These are phyloP conservation scores for Ladona fulva DNA, from an alignment of 1,140 invertebrate species.

Conservation along the genomic window DNA sequence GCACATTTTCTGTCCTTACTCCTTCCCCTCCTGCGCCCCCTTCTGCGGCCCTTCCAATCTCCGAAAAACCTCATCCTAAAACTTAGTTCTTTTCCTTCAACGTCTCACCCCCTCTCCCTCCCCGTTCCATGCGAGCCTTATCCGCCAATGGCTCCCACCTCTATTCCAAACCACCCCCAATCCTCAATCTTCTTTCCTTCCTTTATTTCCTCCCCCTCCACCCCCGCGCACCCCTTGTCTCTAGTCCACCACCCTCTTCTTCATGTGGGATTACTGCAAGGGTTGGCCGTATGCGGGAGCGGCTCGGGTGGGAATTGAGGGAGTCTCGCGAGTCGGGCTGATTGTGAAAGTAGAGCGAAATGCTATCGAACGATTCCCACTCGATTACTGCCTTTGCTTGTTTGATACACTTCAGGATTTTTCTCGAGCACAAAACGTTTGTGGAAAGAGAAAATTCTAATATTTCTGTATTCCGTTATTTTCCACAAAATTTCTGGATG, in stretches of 20 bases:
- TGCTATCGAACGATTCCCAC: too few relatives aligned
- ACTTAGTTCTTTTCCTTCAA: neutral
- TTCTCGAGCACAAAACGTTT: too few relatives aligned
- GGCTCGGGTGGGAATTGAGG: neutral
- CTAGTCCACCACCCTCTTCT: neutral
- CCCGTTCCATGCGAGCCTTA: neutral
- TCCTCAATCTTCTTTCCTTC: constrained; percentile 1
- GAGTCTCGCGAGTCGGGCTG: neutral
- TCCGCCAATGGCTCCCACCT: neutral
- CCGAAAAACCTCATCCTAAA: constrained; percentile 1
- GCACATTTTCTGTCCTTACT: neutral
- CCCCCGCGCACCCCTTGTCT: neutral
- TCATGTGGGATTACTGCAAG: neutral
- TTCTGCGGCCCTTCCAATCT: neutral
- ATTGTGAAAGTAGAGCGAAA: neutral
- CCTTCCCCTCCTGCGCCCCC: neutral
- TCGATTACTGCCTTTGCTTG: too few relatives aligned
- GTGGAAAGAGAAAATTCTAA: too few relatives aligned
- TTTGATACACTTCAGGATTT: too few relatives aligned
- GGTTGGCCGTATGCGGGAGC: neutral
- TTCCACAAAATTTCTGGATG: too few relatives aligned
- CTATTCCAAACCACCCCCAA: neutral
- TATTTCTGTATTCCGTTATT: too few relatives aligned
- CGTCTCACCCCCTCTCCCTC: neutral
- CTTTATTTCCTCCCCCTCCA: neutral